A percentile compares a stretch with the other conserved stretches of the same genome.
These are phyloP conservation scores for Rapana venosa DNA, from an alignment of 2,888 invertebrate genomes.

Conservation along the genomic window DNA sequence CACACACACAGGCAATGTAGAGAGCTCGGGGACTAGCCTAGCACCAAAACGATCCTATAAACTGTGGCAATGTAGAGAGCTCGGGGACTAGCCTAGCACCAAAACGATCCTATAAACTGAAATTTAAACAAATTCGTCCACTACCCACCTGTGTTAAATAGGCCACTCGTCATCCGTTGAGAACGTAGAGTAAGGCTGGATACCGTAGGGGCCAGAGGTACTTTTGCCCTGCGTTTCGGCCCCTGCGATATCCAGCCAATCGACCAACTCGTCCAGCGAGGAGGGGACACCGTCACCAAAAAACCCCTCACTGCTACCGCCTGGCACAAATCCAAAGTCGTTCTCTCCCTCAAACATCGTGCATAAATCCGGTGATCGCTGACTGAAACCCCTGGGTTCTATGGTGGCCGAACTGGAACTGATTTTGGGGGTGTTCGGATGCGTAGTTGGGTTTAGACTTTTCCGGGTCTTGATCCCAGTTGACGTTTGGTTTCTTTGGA, in stretches of 20 bases:
- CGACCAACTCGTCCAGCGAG: constrained; percentile 69
- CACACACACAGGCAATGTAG: no score
- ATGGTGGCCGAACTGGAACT: constrained; percentile 42
- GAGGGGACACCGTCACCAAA: constrained; percentile 55
- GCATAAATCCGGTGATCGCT: constrained; percentile 47
- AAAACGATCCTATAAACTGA: no score
- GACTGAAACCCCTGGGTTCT: constrained; percentile 53
- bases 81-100: no score
- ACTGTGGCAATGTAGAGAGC: no score
- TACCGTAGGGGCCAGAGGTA: constrained; percentile 54
- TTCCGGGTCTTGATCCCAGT: not conserved
- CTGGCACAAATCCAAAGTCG: constrained; percentile 41
- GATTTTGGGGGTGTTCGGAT: not conserved
- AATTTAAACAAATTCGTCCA: no score
- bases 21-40: no score
- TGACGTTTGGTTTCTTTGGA: constrained; percentile 32
- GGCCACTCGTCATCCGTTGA: constrained; percentile 73
- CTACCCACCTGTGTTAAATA: constrained; percentile 72
- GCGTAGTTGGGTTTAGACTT: constrained; percentile 20
- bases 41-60: no score
- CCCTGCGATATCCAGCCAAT: constrained; percentile 65
- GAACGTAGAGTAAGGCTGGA: constrained; percentile 68
- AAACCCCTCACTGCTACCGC: not conserved
- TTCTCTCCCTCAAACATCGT: constrained; percentile 40
- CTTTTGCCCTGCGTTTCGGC: constrained; percentile 41